These are phyloP conservation scores for Carabus problematicus DNA, from an alignment of 2,888 invertebrate genomes.

Conservation along the genomic window DNA sequence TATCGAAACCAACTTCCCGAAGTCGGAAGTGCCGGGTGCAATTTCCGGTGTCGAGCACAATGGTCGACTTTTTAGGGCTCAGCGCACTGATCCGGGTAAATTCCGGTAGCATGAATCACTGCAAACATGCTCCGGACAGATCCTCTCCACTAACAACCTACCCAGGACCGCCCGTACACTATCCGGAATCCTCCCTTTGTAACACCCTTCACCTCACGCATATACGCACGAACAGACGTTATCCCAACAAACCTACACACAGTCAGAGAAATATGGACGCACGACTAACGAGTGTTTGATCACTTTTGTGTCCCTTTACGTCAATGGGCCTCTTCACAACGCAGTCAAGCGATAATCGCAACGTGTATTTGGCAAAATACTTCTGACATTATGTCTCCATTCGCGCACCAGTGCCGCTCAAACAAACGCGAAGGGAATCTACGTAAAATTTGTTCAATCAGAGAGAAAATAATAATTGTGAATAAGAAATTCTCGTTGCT, in stretches of 20 bases:
- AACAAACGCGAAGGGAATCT: neutral
- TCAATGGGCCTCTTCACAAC: neutral
- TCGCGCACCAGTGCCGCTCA: neutral
- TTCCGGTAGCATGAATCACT: slow-evolving; percentile 31
- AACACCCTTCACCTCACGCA: neutral
- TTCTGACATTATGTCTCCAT: neutral
- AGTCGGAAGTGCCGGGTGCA: slow-evolving; percentile 38
- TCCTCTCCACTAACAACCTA: slow-evolving; percentile 13
- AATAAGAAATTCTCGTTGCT: too few species aligned
- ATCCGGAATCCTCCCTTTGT: slow-evolving; percentile 2
- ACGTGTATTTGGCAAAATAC: neutral
- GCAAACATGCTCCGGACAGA: slow-evolving; percentile 30
- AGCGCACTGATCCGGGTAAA: slow-evolving; percentile 28
- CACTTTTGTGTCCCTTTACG: slow-evolving; percentile 5
- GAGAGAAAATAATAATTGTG: too few species aligned
- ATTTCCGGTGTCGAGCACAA: slow-evolving; percentile 39
- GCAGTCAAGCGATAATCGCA: neutral
- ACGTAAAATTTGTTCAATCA: neutral
- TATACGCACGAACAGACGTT: neutral
- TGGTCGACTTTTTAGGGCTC: slow-evolving; percentile 31
- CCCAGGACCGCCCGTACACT: neutral
- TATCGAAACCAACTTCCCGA: slow-evolving; percentile 4
- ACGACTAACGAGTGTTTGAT: slow-evolving; percentile 11
- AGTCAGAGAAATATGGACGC: neutral
- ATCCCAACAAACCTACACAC: slow-evolving; percentile 4